A percentile compares a stretch with the other conserved stretches of the same genome.
Evolutionary conservation across 2,113 vertebrate species (phyloP).

Genomic region (Tenrec ecaudatus): DNA sequence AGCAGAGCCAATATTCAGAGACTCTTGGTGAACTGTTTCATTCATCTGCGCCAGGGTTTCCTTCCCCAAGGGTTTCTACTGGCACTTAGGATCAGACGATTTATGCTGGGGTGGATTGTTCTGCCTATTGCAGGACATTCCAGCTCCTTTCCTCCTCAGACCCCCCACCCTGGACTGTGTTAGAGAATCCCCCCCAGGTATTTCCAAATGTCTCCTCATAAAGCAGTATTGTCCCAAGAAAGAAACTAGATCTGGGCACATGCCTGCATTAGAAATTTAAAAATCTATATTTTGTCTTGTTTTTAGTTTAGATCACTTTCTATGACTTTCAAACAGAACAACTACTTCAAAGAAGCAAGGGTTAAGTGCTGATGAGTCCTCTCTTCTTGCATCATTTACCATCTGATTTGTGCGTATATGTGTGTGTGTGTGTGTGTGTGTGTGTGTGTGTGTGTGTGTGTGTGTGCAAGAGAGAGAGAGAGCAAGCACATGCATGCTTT

Average conservation of each 20-base stretch:
- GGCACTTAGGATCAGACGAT: not conserved
- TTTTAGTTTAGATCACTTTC: not conserved
- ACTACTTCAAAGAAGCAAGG: not conserved
- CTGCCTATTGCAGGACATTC: not conserved
- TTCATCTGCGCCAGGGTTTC: not conserved
- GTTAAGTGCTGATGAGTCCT: not conserved
- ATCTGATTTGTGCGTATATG: not conserved
- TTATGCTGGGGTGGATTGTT: not conserved
- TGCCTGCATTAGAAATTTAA: too few relatives aligned
- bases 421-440: too few relatives aligned
- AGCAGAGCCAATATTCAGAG: not conserved
- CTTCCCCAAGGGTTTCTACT: not conserved
- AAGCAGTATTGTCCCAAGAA: not conserved
- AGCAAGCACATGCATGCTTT: too few relatives aligned
- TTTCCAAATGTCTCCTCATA: not conserved
- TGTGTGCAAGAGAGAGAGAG: too few relatives aligned
- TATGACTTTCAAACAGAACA: not conserved
- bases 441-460: too few relatives aligned
- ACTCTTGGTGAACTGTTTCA: too few relatives aligned
- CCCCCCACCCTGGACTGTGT: too few relatives aligned
- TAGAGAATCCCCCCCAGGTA: too few relatives aligned
- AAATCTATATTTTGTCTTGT: not conserved
- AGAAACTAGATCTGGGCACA: too few relatives aligned
- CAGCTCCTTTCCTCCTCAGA: not conserved
- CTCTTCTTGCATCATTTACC: not conserved